Evolutionary conservation across 2,888 invertebrate species (phyloP).

Genomic region (Asteroscopus sphinx): DNA sequence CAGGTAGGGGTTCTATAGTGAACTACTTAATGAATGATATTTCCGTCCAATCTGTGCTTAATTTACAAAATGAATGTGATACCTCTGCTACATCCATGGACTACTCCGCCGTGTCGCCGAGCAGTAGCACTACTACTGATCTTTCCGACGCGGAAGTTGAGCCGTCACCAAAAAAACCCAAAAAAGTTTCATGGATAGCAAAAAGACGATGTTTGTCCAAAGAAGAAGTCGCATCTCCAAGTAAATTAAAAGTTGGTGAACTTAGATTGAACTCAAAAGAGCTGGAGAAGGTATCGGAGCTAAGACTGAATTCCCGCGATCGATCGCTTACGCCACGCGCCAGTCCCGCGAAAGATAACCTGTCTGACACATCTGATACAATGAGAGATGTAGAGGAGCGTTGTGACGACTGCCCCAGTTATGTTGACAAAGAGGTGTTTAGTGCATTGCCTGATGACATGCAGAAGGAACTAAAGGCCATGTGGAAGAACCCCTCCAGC

Average conservation of each 20-base stretch:
- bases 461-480: slow-evolving; percentile 93
- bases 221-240: slow-evolving; percentile 91
- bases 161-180: slow-evolving; percentile 93
- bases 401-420: slow-evolving; percentile 91
- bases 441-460: slow-evolving; percentile 92
- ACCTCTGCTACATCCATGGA: slow-evolving; percentile 84
- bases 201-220: slow-evolving; percentile 85
- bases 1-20: slow-evolving; percentile 92
- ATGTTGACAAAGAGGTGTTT: slow-evolving; percentile 92
- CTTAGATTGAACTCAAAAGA: slow-evolving; percentile 91
- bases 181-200: slow-evolving; percentile 87
- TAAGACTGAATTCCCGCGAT: slow-evolving; percentile 83
- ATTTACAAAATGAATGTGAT: slow-evolving; percentile 90
- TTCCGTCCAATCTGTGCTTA: slow-evolving; percentile 94
- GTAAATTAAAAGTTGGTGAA: slow-evolving; percentile 92
- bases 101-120: slow-evolving; percentile 84
- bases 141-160: slow-evolving; percentile 92
- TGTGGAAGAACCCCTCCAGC: slow-evolving; percentile 90
- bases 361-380: slow-evolving; percentile 80
- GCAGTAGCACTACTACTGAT: slow-evolving; percentile 89
- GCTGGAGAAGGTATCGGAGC: slow-evolving; percentile 88
- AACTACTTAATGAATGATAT: slow-evolving; percentile 94
- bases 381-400: slow-evolving; percentile 81
- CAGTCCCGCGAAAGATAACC: slow-evolving; percentile 83
- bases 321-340: slow-evolving; percentile 84